Percentiles rank a stretch among this genome's conserved stretches.
phyloP scores from a whole-genome alignment of 2,113 vertebrate species.

The Xenus cinereus region DNA sequence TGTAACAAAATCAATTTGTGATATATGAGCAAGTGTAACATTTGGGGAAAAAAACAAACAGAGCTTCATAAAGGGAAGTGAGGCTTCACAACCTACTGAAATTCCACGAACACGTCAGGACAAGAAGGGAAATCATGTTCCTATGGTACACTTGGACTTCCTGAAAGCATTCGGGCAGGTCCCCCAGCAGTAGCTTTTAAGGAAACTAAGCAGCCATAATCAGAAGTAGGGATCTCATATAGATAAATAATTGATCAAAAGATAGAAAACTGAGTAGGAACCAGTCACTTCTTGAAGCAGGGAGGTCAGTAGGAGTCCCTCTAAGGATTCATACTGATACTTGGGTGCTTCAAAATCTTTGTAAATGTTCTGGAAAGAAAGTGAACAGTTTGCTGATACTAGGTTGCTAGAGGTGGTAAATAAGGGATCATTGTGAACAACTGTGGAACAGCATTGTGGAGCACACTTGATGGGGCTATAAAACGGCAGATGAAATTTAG shows the following conservation, averaged over 20 bases:
- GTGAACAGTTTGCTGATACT: not conserved
- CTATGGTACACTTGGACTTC: not conserved
- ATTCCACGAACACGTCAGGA: not conserved
- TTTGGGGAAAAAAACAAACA: not conserved
- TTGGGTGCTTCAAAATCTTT: not conserved
- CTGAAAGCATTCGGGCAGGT: not conserved
- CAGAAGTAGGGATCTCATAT: not conserved
- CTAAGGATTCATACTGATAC: not conserved
- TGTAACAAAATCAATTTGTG: not conserved
- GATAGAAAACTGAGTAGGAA: not conserved
- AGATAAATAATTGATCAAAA: not conserved
- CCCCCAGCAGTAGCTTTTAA: not conserved
- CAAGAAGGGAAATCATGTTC: not conserved
- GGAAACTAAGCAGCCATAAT: not conserved
- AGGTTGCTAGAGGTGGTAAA: not conserved
- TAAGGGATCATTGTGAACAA: not conserved
- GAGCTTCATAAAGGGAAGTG: not conserved
- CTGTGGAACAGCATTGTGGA: not conserved
- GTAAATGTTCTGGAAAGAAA: not conserved
- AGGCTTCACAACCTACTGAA: not conserved
- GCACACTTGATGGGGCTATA: not conserved
- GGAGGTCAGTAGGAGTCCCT: not conserved
- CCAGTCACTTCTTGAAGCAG: not conserved
- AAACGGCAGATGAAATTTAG: not conserved
- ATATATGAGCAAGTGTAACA: not conserved